phyloP scores from a whole-genome alignment of 2,888 invertebrate species.

The Eristalinus aeneus region DNA sequence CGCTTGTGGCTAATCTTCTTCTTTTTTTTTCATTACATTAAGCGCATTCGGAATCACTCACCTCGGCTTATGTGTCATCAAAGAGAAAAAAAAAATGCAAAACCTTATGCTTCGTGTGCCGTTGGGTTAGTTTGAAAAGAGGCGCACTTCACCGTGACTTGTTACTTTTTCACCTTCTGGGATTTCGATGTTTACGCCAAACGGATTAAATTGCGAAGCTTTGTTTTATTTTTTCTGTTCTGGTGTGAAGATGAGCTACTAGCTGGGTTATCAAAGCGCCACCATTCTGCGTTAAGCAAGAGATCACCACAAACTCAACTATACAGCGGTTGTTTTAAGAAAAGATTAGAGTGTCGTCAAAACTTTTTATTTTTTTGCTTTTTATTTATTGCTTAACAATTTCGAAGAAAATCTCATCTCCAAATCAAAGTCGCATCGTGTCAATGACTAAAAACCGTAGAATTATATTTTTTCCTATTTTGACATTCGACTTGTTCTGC shows the following conservation, averaged over 20 bases:
- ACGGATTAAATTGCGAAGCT: not conserved
- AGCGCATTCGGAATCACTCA: constrained; percentile 21
- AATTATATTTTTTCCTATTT: too few relatives aligned
- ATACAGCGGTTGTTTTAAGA: too few relatives aligned
- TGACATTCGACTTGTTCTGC: too few relatives aligned
- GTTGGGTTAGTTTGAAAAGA: not conserved
- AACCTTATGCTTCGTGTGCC: constrained; percentile 24
- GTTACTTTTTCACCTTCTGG: constrained; percentile 28
- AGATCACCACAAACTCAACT: too few relatives aligned
- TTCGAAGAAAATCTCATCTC: too few relatives aligned
- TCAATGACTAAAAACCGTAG: too few relatives aligned
- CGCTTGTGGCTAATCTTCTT: constrained; percentile 58
- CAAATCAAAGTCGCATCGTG: too few relatives aligned
- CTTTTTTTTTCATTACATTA: constrained; percentile 10
- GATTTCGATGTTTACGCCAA: constrained; percentile 2
- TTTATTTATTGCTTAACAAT: too few relatives aligned
- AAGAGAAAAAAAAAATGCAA: not conserved
- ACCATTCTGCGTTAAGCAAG: too few relatives aligned
- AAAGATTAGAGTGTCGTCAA: too few relatives aligned
- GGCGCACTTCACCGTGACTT: constrained; percentile 16
- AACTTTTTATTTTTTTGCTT: too few relatives aligned
- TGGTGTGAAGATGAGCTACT: not conserved
- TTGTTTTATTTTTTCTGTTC: not conserved
- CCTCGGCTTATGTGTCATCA: constrained; percentile 47
- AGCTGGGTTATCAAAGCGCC: not conserved